These are phyloP conservation scores for Aradophagus sp. DNA, from an alignment of 1,140 invertebrate genomes.

Conservation along the genomic window DNA sequence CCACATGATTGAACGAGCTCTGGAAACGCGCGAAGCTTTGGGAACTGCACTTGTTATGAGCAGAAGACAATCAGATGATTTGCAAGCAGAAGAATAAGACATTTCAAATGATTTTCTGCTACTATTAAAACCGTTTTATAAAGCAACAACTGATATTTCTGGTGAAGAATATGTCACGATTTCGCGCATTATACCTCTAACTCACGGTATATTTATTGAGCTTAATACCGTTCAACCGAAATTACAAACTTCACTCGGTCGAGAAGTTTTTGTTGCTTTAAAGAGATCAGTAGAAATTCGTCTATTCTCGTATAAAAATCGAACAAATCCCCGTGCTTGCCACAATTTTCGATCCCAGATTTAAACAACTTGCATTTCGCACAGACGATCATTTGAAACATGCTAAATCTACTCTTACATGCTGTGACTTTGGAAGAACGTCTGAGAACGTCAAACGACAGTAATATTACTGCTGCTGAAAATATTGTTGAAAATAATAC, in stretches of 20 bases:
- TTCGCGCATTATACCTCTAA: slow-evolving; percentile 11
- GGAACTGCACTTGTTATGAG: slow-evolving; percentile 3
- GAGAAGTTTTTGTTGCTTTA: neutral
- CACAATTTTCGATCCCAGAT: slow-evolving; percentile 14
- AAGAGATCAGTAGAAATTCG: slow-evolving; percentile 5
- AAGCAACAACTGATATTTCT: slow-evolving; percentile 9
- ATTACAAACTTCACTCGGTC: slow-evolving; percentile 8
- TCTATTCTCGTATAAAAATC: slow-evolving; percentile 5
- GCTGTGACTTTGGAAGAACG: slow-evolving; percentile 9
- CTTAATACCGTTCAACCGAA: neutral
- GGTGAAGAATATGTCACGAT: slow-evolving; percentile 13
- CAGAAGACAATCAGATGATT: neutral
- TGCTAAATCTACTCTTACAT: slow-evolving; percentile 1
- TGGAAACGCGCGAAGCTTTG: slow-evolving; percentile 19
- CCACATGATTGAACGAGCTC: slow-evolving; percentile 65
- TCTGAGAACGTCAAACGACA: no score
- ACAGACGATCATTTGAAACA: slow-evolving; percentile 5
- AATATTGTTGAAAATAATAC: no score
- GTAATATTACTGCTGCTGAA: no score
- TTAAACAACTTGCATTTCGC: slow-evolving; percentile 12
- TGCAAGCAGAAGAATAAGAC: slow-evolving; percentile 1
- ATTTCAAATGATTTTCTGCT: slow-evolving; percentile 1
- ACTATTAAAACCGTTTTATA: slow-evolving; percentile 15
- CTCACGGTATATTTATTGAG: no score
- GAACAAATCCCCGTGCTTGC: slow-evolving; percentile 6